Percentiles rank a stretch among this genome's conserved stretches.
Conservation (phyloP, 2,113 vertebrate genomes). For the Zosterops borbonicus region DNA sequence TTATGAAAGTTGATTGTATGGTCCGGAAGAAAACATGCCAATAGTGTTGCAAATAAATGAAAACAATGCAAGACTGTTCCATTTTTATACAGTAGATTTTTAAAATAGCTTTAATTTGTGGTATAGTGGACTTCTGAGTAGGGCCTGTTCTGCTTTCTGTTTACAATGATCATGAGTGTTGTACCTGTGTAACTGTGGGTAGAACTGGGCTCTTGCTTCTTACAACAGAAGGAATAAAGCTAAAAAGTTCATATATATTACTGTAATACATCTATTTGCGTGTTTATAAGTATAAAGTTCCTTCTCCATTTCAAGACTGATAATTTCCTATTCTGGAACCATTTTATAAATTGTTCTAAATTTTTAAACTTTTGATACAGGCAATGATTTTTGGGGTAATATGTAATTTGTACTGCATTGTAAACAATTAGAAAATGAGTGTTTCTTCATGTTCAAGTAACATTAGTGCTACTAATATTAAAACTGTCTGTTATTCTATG, state of each 20-base stretch:
- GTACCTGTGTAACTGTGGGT: background rate
- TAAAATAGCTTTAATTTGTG: background rate
- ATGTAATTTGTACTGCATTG: conserved; percentile 52
- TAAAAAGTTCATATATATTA: background rate
- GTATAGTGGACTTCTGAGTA: background rate
- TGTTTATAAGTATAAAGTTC: background rate
- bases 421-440: conserved; percentile 20
- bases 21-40: background rate
- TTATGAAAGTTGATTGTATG: background rate
- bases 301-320: background rate
- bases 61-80: background rate
- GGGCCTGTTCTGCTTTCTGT: background rate
- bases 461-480: conserved; percentile 20
- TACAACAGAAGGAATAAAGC: background rate
- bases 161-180: accelerated
- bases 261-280: background rate
- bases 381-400: conserved; percentile 43
- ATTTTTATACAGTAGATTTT: background rate
- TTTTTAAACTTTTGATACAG: conserved; percentile 74
- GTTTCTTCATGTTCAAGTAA: conserved; percentile 49
- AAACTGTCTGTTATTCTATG: background rate
- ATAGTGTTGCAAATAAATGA: background rate
- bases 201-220: background rate
- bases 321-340: conserved; percentile 18
- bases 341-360: conserved; percentile 48